Conservation (phyloP, 2,113 vertebrate species). For the Scomber scombrus region DNA sequence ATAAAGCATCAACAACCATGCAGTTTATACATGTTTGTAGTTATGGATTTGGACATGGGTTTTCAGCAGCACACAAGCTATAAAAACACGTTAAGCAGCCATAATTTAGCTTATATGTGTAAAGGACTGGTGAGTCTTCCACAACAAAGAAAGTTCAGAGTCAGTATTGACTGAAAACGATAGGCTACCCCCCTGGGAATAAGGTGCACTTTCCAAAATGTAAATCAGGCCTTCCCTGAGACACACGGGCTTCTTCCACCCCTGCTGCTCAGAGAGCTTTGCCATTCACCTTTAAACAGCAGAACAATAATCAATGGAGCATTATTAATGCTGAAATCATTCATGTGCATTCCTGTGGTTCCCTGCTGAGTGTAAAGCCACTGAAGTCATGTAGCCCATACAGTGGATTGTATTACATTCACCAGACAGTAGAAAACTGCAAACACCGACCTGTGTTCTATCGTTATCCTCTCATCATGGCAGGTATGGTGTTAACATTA, state of each 20-base stretch:
- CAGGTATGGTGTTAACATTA: background rate
- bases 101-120: constrained; percentile 30
- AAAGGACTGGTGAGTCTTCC: constrained; percentile 60
- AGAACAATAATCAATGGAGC: constrained; percentile 86
- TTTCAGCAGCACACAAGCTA: constrained; percentile 28
- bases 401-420: constrained; percentile 61
- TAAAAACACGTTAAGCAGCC: constrained; percentile 6
- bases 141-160: constrained; percentile 84
- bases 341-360: constrained; percentile 77
- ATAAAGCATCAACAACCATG: background rate
- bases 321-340: constrained; percentile 87
- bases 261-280: constrained; percentile 74
- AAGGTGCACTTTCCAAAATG: constrained; percentile 87
- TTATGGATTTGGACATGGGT: constrained; percentile 33
- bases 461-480: constrained; percentile 35
- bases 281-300: constrained; percentile 86
- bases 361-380: constrained; percentile 73
- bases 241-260: constrained; percentile 61
- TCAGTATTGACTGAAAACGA: constrained; percentile 84
- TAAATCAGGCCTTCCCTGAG: constrained; percentile 80
- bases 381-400: constrained; percentile 70
- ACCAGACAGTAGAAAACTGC: background rate
- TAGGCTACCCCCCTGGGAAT: constrained; percentile 70
- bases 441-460: constrained; percentile 21
- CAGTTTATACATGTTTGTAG: background rate